Evolutionary conservation across 2,888 invertebrate genomes (phyloP).

Genomic region (Eupeodes latifasciatus): DNA sequence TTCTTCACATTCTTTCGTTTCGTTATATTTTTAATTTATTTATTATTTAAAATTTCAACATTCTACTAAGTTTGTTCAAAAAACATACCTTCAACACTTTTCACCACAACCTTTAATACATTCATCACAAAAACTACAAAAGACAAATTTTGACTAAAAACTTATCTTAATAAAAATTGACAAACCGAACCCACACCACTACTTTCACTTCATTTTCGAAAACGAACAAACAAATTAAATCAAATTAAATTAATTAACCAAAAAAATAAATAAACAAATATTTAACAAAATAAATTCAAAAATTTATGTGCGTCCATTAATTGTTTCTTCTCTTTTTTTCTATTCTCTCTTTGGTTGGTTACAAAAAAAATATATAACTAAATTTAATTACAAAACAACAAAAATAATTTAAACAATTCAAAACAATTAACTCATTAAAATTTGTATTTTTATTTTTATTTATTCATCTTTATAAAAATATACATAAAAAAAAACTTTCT

Average conservation of each 20-base stretch:
- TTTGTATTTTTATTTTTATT: constrained; percentile 45
- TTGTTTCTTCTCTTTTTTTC: constrained; percentile 74
- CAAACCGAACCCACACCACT: background rate
- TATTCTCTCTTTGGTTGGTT: constrained; percentile 75
- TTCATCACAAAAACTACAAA: background rate
- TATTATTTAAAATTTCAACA: background rate
- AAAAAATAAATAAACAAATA: constrained; percentile 40
- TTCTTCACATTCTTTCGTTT: background rate
- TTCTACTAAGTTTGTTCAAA: no score
- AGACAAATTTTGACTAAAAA: constrained; percentile 5
- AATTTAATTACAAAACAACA: constrained; percentile 18
- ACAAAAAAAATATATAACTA: constrained; percentile 29
- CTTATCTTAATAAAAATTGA: background rate
- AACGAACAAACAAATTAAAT: constrained; percentile 3
- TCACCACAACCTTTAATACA: constrained; percentile 1
- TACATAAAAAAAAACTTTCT: constrained; percentile 24
- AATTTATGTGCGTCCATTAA: constrained; percentile 69
- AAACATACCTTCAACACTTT: background rate
- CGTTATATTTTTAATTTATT: background rate
- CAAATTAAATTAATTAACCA: constrained; percentile 6
- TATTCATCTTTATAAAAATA: constrained; percentile 28
- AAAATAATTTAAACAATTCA: background rate
- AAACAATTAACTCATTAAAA: constrained; percentile 45
- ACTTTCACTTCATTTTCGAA: constrained; percentile 8
- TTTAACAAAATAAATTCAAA: constrained; percentile 50